These are phyloP conservation scores for Elysia crispata DNA, from an alignment of 2,888 invertebrate genomes.

Conservation along the genomic window DNA sequence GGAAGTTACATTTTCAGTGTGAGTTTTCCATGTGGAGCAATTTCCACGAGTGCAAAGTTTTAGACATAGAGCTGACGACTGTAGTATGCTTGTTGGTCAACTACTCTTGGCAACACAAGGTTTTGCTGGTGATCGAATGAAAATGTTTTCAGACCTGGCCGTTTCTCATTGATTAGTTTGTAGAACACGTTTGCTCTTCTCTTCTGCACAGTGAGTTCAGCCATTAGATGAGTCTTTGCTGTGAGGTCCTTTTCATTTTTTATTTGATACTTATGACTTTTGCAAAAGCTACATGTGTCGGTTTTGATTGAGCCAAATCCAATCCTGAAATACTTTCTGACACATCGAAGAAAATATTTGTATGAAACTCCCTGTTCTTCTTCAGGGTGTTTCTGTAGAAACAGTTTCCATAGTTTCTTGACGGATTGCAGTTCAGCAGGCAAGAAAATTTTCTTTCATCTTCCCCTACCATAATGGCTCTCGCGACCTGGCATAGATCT, in stretches of 20 bases:
- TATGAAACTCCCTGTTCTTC: constrained; percentile 24
- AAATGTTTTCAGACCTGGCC: constrained; percentile 33
- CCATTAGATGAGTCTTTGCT: constrained; percentile 13
- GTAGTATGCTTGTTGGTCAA: constrained; percentile 31
- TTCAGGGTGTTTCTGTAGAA: constrained; percentile 25
- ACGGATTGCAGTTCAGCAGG: constrained; percentile 20
- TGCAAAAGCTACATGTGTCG: constrained; percentile 27
- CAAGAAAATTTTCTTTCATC: constrained; percentile 21
- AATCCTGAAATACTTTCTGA: constrained; percentile 16
- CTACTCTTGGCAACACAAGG: constrained; percentile 21
- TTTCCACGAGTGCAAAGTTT: no score
- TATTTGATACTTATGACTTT: constrained; percentile 27
- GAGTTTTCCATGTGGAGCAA: no score
- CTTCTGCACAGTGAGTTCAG: constrained; percentile 32
- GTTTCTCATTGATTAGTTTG: constrained; percentile 21
- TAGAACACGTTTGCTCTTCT: constrained; percentile 18
- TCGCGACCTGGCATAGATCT: constrained; percentile 17
- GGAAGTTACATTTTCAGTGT: no score
- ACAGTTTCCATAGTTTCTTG: constrained; percentile 15
- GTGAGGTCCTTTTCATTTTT: not conserved
- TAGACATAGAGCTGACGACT: constrained; percentile 32
- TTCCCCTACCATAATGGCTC: constrained; percentile 23
- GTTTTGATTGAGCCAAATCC: constrained; percentile 31
- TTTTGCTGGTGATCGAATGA: constrained; percentile 32
- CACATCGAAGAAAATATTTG: constrained; percentile 23